Base-by-base conservation (phyloP, 2,113 vertebrate genomes). In the Tachuris rubrigastra region DNA sequence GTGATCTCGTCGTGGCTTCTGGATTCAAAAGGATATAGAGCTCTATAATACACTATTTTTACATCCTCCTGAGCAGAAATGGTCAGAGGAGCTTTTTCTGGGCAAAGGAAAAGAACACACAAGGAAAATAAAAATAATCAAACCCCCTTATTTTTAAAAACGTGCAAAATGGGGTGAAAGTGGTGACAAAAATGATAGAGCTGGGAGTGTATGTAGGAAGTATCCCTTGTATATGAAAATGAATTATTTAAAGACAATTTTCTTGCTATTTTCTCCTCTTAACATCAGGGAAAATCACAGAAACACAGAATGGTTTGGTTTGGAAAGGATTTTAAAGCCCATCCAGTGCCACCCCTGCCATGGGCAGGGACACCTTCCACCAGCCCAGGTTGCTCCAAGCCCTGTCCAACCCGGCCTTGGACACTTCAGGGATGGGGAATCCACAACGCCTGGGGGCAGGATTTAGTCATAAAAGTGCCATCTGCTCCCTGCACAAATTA, bases 1-100 rank as follows among this genome's bases (percentile, higher is more conserved):
- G 98, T 99, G 98, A 99, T 99, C 97, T 99, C 99, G 68, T 99
- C 99, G 1, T 99, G 99, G 96, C 99, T 99, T 94, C 99, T 98
- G 62, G 99, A 99, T 42, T 99, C 99, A 90, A 99, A 99, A 24
- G 99, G 99, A 93, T 99, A 99, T 10, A 99, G 96, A 14, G 99
- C 98, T 90, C 99, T 98, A 89, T 99, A 99, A 98, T 99, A 99
- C 20, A 99, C 99, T 96, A 99, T 98, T 97, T 99, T 99, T 75
- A 99, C 98, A 78, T 98, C 98, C 83, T 98, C 98, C 97, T 98
- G 99, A 65, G 98, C 98, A 90, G 99, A 99, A 91, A 98, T 98
- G 17, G 98, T 98, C 84, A 97, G 97, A 6, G 98, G 98, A 84
- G 97, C 95, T 95, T 99, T 99, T 76, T 99, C 99, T 98, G 86